These are phyloP conservation scores for Diplodus puntazzo DNA, from an alignment of 2,797 vertebrate species.

Conservation along the genomic window DNA sequence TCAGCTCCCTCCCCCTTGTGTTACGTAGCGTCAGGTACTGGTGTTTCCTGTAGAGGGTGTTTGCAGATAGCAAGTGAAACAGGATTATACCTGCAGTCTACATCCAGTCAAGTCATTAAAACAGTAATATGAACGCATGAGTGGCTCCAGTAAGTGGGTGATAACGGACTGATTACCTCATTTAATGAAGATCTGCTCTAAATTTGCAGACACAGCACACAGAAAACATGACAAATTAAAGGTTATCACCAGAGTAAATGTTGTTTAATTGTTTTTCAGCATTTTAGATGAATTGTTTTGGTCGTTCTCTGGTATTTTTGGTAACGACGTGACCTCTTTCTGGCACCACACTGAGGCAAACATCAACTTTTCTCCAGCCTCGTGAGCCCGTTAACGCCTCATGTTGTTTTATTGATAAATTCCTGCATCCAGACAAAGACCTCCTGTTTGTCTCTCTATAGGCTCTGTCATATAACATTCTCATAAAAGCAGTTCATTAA, in stretches of 20 bases:
- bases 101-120: background rate
- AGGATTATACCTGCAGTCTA: too few relatives aligned
- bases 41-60: too few relatives aligned
- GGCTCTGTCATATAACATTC: slow-evolving; percentile 42
- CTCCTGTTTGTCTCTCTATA: slow-evolving; percentile 17
- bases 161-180: background rate
- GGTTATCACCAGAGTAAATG: background rate
- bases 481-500: slow-evolving; percentile 62
- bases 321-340: background rate
- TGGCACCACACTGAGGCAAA: background rate
- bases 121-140: background rate
- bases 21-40: too few relatives aligned
- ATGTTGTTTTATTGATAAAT: slow-evolving; percentile 47
- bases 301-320: background rate
- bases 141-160: background rate
- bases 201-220: background rate
- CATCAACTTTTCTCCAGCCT: slow-evolving; percentile 6
- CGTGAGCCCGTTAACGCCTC: background rate
- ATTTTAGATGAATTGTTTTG: too few relatives aligned
- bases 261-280: background rate
- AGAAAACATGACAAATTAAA: background rate
- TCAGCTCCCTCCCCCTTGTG: too few relatives aligned
- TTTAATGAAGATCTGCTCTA: background rate
- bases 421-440: slow-evolving; percentile 31
- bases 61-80: too few relatives aligned